phyloP scores from a whole-genome alignment of 2,797 vertebrate genomes.

The Hephaestus fuliginosus region DNA sequence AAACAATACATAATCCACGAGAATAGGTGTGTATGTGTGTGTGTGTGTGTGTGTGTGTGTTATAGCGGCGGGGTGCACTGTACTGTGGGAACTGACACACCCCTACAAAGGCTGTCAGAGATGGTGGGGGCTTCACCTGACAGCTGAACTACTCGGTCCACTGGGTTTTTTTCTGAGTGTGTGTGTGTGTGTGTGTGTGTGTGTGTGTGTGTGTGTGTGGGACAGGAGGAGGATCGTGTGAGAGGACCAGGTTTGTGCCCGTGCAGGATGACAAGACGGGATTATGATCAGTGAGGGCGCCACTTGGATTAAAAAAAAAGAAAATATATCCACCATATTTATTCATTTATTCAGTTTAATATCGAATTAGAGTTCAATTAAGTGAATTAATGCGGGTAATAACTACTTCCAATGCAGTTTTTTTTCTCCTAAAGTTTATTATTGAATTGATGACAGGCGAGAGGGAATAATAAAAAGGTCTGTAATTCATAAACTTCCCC shows the following conservation, averaged over 20 bases:
- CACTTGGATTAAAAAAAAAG: constrained; percentile 20
- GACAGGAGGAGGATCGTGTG: constrained; percentile 27
- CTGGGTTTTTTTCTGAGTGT: background rate
- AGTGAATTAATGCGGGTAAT: background rate
- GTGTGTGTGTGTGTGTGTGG: constrained; percentile 8
- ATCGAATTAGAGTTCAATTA: constrained; percentile 15
- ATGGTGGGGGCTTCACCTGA: constrained; percentile 57
- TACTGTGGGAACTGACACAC: constrained; percentile 71
- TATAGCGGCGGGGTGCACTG: constrained; percentile 35
- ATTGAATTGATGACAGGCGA: background rate
- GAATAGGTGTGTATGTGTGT: too few relatives aligned
- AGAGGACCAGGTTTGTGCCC: constrained; percentile 38
- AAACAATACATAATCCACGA: background rate
- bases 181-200: too few relatives aligned
- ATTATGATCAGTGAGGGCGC: constrained; percentile 41
- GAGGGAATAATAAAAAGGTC: background rate
- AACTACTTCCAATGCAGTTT: constrained; percentile 15
- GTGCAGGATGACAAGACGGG: constrained; percentile 33
- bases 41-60: too few relatives aligned
- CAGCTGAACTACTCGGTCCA: constrained; percentile 53
- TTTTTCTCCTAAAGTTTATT: constrained; percentile 7
- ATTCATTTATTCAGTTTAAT: constrained; percentile 25
- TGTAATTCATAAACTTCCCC: background rate
- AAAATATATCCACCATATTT: constrained; percentile 3
- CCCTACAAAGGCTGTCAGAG: constrained; percentile 61